A percentile compares a stretch with the other conserved stretches of the same genome.
Evolutionary conservation across 2,797 vertebrate species (phyloP).

Genomic region (Onychomys arenicola): DNA sequence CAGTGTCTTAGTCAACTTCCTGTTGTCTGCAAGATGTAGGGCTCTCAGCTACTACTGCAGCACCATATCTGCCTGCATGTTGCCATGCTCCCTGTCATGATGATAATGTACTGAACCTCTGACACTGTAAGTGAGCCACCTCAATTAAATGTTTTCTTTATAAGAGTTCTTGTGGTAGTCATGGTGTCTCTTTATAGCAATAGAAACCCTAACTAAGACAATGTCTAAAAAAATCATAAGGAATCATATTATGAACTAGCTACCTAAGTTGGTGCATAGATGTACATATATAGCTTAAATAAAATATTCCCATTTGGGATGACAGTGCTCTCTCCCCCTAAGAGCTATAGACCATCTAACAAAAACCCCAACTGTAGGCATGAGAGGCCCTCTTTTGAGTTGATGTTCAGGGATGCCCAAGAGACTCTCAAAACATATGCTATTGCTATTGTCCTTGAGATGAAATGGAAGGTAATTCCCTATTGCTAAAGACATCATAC

Average conservation of each 20-base stretch:
- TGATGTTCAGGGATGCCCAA: not conserved
- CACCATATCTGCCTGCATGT: not conserved
- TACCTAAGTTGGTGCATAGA: not conserved
- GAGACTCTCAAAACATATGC: not conserved
- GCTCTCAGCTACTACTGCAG: not conserved
- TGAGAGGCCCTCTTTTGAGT: not conserved
- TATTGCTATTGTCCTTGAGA: not conserved
- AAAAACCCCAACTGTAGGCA: not conserved
- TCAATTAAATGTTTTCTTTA: not conserved
- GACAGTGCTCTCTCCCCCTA: not conserved
- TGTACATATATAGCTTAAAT: not conserved
- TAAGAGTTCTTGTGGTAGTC: not conserved
- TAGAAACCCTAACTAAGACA: not conserved
- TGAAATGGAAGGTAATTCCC: not conserved
- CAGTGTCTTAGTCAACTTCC: not conserved
- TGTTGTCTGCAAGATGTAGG: not conserved
- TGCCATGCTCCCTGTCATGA: not conserved
- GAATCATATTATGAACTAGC: not conserved
- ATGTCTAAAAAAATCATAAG: not conserved
- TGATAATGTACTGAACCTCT: not conserved
- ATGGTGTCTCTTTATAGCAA: not conserved
- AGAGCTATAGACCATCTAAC: not conserved
- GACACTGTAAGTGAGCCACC: not conserved
- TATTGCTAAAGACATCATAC: not conserved
- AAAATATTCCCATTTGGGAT: not conserved